Percentiles rank a stretch among this genome's conserved stretches.
These are phyloP conservation scores for Agriotes lineatus DNA, from an alignment of 2,888 invertebrate species.

Conservation along the genomic window DNA sequence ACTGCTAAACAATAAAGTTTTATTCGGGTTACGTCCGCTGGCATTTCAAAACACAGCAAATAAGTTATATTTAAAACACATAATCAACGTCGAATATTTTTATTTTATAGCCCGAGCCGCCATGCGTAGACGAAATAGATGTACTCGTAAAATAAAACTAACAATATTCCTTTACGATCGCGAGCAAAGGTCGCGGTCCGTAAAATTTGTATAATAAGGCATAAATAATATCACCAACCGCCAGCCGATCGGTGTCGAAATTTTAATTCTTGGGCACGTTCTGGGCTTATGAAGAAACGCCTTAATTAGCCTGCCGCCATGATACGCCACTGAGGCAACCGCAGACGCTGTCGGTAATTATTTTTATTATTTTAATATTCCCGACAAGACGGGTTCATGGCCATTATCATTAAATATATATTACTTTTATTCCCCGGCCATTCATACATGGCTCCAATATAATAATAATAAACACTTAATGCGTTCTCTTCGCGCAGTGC, in stretches of 20 bases:
- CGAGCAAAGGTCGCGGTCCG: conserved; percentile 36
- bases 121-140: conserved; percentile 40
- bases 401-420: conserved; percentile 67
- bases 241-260: conserved; percentile 15
- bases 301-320: neutral
- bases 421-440: conserved; percentile 65
- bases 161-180: conserved; percentile 35
- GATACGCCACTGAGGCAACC: conserved; percentile 45
- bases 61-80: conserved; percentile 29
- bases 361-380: conserved; percentile 67
- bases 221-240: conserved; percentile 28
- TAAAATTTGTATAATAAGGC: conserved; percentile 39
- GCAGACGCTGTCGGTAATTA: conserved; percentile 61
- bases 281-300: conserved; percentile 25
- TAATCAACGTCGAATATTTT: conserved; percentile 33
- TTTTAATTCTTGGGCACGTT: conserved; percentile 24
- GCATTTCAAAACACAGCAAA: conserved; percentile 18
- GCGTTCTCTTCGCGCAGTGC: conserved; percentile 39
- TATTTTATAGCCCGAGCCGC: conserved; percentile 34
- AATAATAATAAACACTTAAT: conserved; percentile 59
- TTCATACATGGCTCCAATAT: conserved; percentile 65
- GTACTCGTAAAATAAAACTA: conserved; percentile 36
- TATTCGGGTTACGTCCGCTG: conserved; percentile 20
- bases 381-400: conserved; percentile 66
- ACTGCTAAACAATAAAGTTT: conserved; percentile 24